Base-by-base conservation (phyloP, 2,113 vertebrate genomes). In the Ploceus nigricollis region DNA sequence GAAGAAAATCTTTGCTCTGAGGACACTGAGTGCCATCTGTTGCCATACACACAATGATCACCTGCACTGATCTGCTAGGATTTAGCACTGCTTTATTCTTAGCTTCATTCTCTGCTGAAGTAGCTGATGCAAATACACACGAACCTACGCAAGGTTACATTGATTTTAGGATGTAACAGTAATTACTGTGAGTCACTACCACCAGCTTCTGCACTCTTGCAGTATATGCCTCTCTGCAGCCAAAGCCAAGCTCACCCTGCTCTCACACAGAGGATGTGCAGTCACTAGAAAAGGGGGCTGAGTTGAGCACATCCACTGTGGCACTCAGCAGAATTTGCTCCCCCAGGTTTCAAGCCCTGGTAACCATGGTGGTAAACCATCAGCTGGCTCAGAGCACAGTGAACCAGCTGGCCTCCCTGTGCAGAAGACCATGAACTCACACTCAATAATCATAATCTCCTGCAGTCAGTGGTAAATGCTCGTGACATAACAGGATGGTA, bases 211-310 rank as follows among this genome's bases (percentile, higher is more conserved):
- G 65, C 40, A 31, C 28, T 70, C 44, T 27, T 23, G 19, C 53
- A 63, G 24, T 6, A 15, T 3, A 11, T 11, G 44, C 19, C 44
- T 56, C 76, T 54, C 61, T 60, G 23, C 19, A 47, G 70, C 35
- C 47, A 92, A 56, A 81, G 31, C 27, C 10, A 56, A 44, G 23
- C 30, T 22, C 12, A 3, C 33, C 35, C 48, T 76, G 70, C 21
- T 63, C 13, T 47, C 8, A 4, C 0, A 2, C 1, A 0, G 66
- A 86, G 45, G n/a, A 25, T 2, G 25, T 4, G 10, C 1, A 2
- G 71, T 19, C 37, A 13, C 68, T 6, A 15, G 10, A 28, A 31
- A 35, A 42, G 19, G 15, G 30, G 7, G 24, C 37, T 0, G 2
- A 68, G 44, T 1, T 35, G 33, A 81, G 56, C 10, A 14, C 31